These are phyloP conservation scores for Papilio gigon DNA, from an alignment of 2,888 invertebrate genomes.

Conservation along the genomic window DNA sequence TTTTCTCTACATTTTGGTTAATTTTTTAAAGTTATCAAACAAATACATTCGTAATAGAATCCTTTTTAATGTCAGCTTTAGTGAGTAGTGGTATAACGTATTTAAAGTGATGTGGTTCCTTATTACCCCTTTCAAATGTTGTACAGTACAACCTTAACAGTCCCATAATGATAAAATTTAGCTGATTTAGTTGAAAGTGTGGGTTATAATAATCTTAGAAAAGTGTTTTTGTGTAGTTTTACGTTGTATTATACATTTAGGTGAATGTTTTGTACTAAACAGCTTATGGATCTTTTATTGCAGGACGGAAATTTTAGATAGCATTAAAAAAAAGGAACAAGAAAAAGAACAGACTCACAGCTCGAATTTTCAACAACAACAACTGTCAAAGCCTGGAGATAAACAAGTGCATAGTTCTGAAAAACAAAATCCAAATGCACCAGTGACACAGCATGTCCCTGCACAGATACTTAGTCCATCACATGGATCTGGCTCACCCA, in stretches of 20 bases:
- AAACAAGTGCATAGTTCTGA: conserved; percentile 59
- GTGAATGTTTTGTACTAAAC: conserved; percentile 26
- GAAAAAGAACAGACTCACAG: conserved; percentile 68
- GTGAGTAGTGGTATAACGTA: neutral
- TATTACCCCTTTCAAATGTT: neutral
- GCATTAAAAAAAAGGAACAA: conserved; percentile 79
- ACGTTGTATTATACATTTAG: neutral
- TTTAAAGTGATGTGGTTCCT: neutral
- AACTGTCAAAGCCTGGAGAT: conserved; percentile 61
- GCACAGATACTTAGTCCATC: conserved; percentile 68
- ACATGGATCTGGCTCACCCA: conserved; percentile 58
- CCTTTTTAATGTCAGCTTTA: neutral
- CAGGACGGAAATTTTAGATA: conserved; percentile 85
- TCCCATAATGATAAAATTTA: neutral
- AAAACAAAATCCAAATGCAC: conserved; percentile 57
- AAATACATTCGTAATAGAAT: neutral
- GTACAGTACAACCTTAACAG: neutral
- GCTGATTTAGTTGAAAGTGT: neutral
- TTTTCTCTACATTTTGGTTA: conserved; percentile 5
- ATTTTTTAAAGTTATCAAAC: conserved; percentile 10
- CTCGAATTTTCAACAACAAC: conserved; percentile 61
- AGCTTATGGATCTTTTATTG: conserved; percentile 52
- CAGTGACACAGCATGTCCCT: conserved; percentile 73
- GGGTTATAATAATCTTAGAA: neutral
- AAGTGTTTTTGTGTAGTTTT: neutral